These are phyloP conservation scores for Eupristina koningsbergeri DNA, from an alignment of 1,140 invertebrate genomes.

Conservation along the genomic window DNA sequence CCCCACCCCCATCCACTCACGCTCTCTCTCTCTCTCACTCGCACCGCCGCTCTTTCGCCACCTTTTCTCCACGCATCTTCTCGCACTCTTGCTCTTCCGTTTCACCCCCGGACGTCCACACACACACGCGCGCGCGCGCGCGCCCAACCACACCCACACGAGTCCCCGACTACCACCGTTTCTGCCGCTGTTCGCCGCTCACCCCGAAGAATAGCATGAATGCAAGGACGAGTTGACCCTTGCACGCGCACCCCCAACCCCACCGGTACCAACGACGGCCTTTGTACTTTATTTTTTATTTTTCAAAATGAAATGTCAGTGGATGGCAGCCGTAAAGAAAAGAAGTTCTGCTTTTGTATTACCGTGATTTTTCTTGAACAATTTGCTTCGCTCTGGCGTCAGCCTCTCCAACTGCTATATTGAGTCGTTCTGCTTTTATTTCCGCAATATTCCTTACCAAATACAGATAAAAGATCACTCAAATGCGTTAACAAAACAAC, in stretches of 20 bases:
- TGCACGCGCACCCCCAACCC: neutral
- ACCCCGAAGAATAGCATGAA: conserved; percentile 32
- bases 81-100: conserved; percentile 2
- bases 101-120: conserved; percentile 42
- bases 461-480: no score
- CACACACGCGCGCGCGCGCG: neutral
- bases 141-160: no score
- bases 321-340: no score
- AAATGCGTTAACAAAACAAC: no score
- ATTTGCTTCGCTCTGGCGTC: neutral
- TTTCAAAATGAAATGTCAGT: neutral
- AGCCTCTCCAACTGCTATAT: neutral
- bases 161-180: neutral
- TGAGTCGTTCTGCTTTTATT: no score
- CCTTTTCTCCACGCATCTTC: neutral
- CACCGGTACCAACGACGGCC: no score
- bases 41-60: conserved; percentile 46
- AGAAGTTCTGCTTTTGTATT: conserved; percentile 13
- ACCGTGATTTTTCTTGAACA: conserved; percentile 11
- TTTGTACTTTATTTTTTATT: neutral
- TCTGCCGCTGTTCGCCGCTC: neutral
- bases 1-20: conserved; percentile 50
- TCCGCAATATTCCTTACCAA: no score
- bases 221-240: conserved; percentile 29
- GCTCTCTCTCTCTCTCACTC: conserved; percentile 20